Evolutionary conservation across 2,888 invertebrate species (phyloP).

Genomic region (Malthinus seriepunctatus): DNA sequence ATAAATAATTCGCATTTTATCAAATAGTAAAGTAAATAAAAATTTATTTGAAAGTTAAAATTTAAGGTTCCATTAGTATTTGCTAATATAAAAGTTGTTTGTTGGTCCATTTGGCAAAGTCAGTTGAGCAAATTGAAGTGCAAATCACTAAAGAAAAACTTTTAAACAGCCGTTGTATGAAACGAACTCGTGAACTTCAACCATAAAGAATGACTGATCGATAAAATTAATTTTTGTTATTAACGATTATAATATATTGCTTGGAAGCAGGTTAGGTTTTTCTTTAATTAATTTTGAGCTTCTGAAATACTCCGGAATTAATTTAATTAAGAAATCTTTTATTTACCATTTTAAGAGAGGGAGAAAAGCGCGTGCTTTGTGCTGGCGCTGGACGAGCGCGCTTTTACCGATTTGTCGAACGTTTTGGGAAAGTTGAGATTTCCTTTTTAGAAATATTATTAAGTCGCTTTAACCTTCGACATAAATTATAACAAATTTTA

Average conservation of each 20-base stretch:
- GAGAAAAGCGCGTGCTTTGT: not conserved
- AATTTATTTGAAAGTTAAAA: slow-evolving; percentile 35
- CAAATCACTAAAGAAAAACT: slow-evolving; percentile 42
- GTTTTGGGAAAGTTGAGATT: not conserved
- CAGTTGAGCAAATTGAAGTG: slow-evolving; percentile 37
- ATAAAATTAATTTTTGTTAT: slow-evolving; percentile 54
- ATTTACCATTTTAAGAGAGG: slow-evolving; percentile 22
- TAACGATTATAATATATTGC: slow-evolving; percentile 54
- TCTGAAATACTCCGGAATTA: slow-evolving; percentile 46
- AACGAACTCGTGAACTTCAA: slow-evolving; percentile 39
- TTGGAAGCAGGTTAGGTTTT: slow-evolving; percentile 48
- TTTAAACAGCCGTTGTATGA: slow-evolving; percentile 42
- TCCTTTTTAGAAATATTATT: not conserved
- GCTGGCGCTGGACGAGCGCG: too few species aligned
- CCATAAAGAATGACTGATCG: slow-evolving; percentile 44
- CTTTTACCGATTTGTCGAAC: too few species aligned
- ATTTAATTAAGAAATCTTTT: slow-evolving; percentile 48
- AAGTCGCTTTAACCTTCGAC: slow-evolving; percentile 5
- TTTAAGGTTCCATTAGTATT: slow-evolving; percentile 42
- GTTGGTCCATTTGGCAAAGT: slow-evolving; percentile 39
- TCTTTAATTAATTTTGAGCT: slow-evolving; percentile 50
- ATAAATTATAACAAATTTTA: slow-evolving; percentile 32
- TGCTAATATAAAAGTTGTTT: slow-evolving; percentile 39
- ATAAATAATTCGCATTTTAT: not conserved
- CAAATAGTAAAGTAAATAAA: slow-evolving; percentile 30